A percentile compares a stretch with the other conserved stretches of the same genome.
These are phyloP conservation scores for Drosophila bifasciata DNA, from an alignment of 1,140 invertebrate genomes.

Conservation along the genomic window DNA sequence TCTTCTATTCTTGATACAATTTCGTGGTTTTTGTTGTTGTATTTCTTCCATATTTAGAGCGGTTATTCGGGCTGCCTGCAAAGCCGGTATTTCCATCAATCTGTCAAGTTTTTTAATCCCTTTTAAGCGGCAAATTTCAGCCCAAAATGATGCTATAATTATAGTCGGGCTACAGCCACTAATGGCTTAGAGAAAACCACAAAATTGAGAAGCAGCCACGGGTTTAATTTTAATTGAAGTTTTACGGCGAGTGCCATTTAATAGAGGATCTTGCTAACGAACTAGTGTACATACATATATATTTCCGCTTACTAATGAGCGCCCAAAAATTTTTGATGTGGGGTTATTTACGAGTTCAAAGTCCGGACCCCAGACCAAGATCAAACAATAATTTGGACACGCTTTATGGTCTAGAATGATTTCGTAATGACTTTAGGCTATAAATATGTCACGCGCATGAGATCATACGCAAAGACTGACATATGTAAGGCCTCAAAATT, in stretches of 20 bases:
- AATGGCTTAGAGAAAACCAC: slow-evolving; percentile 16
- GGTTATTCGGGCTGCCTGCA: too few relatives aligned
- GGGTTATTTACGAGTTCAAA: slow-evolving; percentile 11
- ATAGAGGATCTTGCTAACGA: slow-evolving; percentile 9
- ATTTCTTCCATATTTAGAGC: too few relatives aligned
- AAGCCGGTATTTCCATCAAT: too few relatives aligned
- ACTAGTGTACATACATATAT: neutral
- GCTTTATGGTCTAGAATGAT: slow-evolving; percentile 26
- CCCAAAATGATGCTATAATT: slow-evolving; percentile 10
- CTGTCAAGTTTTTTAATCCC: too few relatives aligned
- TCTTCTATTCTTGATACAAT: too few relatives aligned
- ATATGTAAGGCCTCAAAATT: neutral
- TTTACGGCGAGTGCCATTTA: slow-evolving; percentile 27
- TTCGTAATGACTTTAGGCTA: slow-evolving; percentile 25
- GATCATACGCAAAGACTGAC: slow-evolving; percentile 21
- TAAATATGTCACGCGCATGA: slow-evolving; percentile 37
- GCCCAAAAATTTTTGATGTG: neutral
- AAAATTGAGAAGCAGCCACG: slow-evolving; percentile 21
- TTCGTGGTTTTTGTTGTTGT: too few relatives aligned
- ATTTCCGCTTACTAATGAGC: slow-evolving; percentile 37
- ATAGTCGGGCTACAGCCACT: neutral
- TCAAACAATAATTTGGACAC: slow-evolving; percentile 31
- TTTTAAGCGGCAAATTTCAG: too few relatives aligned
- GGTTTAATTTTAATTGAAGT: slow-evolving; percentile 23
- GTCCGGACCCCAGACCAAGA: slow-evolving; percentile 1